A percentile compares a stretch with the other conserved stretches of the same genome.
These are phyloP conservation scores for Stegodyphus dumicola DNA, from an alignment of 1,140 invertebrate species.

Conservation along the genomic window DNA sequence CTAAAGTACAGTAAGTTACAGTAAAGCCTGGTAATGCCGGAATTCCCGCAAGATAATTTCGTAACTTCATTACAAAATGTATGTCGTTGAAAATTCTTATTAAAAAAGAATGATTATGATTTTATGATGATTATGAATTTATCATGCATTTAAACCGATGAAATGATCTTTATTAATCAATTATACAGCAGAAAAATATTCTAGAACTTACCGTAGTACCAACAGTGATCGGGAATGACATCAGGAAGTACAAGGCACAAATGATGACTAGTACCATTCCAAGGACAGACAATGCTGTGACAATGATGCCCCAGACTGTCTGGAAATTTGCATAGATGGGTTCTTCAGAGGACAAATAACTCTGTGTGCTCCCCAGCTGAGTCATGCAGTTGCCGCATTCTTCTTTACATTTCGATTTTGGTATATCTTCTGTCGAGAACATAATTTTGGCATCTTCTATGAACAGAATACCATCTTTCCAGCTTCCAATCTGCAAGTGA, in stretches of 20 bases:
- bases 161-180: no score
- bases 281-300: conserved; percentile 67
- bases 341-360: not conserved
- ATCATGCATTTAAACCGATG: not conserved
- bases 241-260: conserved; percentile 70
- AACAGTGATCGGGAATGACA: conserved; percentile 69
- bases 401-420: conserved; percentile 42
- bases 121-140: no score
- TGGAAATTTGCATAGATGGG: conserved; percentile 66
- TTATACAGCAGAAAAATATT: no score
- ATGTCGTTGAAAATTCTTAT: no score
- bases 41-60: no score
- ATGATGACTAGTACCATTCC: conserved; percentile 67
- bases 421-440: conserved; percentile 3
- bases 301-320: conserved; percentile 68
- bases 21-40: no score
- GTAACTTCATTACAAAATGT: no score
- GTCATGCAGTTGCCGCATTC: conserved; percentile 24
- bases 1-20: no score
- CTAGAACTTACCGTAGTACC: conserved; percentile 67
- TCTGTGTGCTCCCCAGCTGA: conserved; percentile 8
- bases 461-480: conserved; percentile 66
- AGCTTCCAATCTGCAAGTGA: conserved; percentile 64
- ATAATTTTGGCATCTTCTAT: conserved; percentile 57
- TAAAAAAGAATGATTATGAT: no score